phyloP scores from a whole-genome alignment of 2,113 vertebrate species.

The Archilochus colubris region DNA sequence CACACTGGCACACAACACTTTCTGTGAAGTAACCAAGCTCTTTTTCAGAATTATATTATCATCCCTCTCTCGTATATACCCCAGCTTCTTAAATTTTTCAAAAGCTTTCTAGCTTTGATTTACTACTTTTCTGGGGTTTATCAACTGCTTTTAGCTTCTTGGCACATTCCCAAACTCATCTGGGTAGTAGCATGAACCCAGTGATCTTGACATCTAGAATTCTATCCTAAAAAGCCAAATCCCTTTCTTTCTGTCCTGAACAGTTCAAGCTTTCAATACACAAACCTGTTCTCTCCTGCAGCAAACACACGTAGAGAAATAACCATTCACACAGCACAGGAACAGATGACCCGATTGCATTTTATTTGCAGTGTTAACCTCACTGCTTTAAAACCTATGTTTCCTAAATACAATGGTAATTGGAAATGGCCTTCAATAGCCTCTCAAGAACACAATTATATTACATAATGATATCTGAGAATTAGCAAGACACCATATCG shows the following conservation, averaged over 20 bases:
- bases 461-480: constrained; percentile 7
- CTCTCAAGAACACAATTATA: constrained; percentile 11
- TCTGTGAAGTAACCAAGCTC: not conserved
- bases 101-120: constrained; percentile 43
- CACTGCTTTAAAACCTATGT: not conserved
- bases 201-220: constrained; percentile 63
- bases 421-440: constrained; percentile 11
- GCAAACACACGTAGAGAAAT: not conserved
- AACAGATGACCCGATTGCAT: not conserved
- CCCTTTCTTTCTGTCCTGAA: constrained; percentile 38
- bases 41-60: not conserved
- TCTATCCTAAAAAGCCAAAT: constrained; percentile 61
- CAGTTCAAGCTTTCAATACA: constrained; percentile 33
- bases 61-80: not conserved
- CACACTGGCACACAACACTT: not conserved
- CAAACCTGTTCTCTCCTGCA: not conserved
- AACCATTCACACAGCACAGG: not conserved
- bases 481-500: not conserved
- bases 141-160: constrained; percentile 64
- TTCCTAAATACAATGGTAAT: not conserved
- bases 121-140: constrained; percentile 65
- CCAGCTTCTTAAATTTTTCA: constrained; percentile 14
- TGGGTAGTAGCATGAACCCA: constrained; percentile 56
- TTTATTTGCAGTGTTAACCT: not conserved
- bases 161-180: constrained; percentile 68